phyloP scores from a whole-genome alignment of 2,113 vertebrate genomes.

The Apodemus speciosus region DNA sequence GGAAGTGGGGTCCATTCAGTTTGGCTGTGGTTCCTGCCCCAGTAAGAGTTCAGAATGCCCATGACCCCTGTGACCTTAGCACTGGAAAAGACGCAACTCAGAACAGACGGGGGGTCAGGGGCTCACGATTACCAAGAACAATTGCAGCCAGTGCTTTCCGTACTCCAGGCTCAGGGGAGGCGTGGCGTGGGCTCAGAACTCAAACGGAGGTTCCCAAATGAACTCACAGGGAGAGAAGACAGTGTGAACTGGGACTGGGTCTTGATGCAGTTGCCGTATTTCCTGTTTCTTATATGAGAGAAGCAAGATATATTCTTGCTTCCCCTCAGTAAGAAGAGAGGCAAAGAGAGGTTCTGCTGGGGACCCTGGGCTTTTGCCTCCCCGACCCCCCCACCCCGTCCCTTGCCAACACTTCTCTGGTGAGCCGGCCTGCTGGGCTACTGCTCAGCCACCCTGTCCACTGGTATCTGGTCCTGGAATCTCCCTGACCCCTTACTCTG shows the following conservation, averaged over 20 bases:
- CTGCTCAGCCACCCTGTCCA: rapidly evolving
- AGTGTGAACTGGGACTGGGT: rapidly evolving
- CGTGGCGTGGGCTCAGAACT: background rate
- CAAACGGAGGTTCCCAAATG: rapidly evolving
- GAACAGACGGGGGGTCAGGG: rapidly evolving
- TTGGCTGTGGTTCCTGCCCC: background rate
- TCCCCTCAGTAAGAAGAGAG: too few species aligned
- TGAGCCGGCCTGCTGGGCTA: background rate
- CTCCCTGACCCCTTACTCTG: background rate
- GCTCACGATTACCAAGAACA: background rate
- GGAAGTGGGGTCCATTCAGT: background rate
- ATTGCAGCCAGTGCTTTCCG: rapidly evolving
- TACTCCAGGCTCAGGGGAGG: background rate
- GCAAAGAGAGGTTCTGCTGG: rapidly evolving
- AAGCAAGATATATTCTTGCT: background rate
- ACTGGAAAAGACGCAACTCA: background rate
- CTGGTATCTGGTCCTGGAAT: background rate
- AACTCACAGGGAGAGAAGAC: background rate
- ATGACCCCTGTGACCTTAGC: rapidly evolving
- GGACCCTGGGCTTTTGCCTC: rapidly evolving
- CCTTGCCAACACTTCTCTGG: background rate
- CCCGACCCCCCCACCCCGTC: rapidly evolving
- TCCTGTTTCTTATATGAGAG: background rate
- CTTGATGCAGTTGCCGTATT: rapidly evolving
- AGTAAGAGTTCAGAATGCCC: background rate